Percentiles rank a stretch among this genome's conserved stretches.
Conservation (phyloP, 2,113 vertebrate genomes). For the Equus quagga region DNA sequence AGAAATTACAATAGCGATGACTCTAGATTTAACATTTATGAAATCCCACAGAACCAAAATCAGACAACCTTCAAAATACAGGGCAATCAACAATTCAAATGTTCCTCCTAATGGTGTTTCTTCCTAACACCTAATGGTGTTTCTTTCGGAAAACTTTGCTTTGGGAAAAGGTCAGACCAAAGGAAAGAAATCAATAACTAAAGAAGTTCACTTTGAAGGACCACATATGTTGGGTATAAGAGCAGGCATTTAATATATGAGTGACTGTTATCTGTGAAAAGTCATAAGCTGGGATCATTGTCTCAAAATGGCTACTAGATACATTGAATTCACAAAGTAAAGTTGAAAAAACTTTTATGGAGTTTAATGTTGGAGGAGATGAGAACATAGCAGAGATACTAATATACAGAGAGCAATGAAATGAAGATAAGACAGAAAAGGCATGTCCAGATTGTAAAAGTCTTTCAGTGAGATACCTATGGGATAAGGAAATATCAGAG, state of each 20-base stretch:
- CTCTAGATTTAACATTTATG: constrained; percentile 16
- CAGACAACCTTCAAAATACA: background rate
- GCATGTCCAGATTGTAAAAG: background rate
- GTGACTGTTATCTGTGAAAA: background rate
- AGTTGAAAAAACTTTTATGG: background rate
- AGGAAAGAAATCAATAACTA: background rate
- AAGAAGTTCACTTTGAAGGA: constrained; percentile 14
- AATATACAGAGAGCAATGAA: background rate
- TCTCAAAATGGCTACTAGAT: background rate
- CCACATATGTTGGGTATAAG: background rate
- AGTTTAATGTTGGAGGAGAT: background rate
- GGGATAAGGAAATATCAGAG: background rate
- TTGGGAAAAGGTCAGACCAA: background rate
- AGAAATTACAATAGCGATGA: background rate
- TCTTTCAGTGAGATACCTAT: background rate
- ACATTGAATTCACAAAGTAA: background rate
- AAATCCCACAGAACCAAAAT: background rate
- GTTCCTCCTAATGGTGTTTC: background rate
- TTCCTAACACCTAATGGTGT: background rate
- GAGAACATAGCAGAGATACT: background rate
- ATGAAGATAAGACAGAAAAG: background rate
- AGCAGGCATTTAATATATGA: background rate
- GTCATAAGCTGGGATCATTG: background rate
- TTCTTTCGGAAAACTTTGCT: background rate
- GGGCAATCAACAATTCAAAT: background rate